Evolutionary conservation across 2,888 invertebrate species (phyloP), one percentile per base, ranked within the genome.

Genomic region (Acrobasis repandana): DNA sequence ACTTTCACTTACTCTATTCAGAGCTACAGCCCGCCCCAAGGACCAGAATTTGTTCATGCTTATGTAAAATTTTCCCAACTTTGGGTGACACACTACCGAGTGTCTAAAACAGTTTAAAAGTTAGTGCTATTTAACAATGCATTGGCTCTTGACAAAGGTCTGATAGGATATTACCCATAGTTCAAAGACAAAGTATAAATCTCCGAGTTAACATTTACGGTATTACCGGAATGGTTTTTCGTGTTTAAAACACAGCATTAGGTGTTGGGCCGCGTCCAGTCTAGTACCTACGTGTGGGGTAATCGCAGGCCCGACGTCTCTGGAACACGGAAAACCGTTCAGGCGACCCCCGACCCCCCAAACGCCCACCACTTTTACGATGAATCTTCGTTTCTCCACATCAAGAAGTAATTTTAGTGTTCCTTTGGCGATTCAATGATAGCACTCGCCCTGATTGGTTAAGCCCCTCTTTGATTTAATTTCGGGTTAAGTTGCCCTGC

Each of bases 321-420:
- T 78, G 83, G 79, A 88, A 92, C 92, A 91, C 89, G 92, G 90
- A 92, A 92, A 92, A 92, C 88, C 92, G 83, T 92, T 92, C 92
- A 91, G 90, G 87, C 87, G 72, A 77, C 85, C 83, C 77, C 84
- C 68, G 68, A 67, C 70, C 73, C 71, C 72, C 76, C 75, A 66
- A 66, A 72, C 76, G 73, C 85, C 88, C 84, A 83, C 88, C 88
- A 88, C 88, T 91, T 91, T 91, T 91, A 92, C 91, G 91, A 91
- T 91, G 91, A 91, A 91, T 92, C 91, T 91, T 92, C 91, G 90
- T 90, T 91, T 90, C 91, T 89, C 87, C 89, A 90, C 89, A 91
- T 90, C 91, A 91, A 90, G 91, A 91, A 92, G 91, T 90, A 91
- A 91, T 91, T 91, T 91, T 90, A 90, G 90, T 91, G 91, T 92